Evolutionary conservation across 1,140 invertebrate genomes (phyloP).

Genomic region (Amyelois transitella): DNA sequence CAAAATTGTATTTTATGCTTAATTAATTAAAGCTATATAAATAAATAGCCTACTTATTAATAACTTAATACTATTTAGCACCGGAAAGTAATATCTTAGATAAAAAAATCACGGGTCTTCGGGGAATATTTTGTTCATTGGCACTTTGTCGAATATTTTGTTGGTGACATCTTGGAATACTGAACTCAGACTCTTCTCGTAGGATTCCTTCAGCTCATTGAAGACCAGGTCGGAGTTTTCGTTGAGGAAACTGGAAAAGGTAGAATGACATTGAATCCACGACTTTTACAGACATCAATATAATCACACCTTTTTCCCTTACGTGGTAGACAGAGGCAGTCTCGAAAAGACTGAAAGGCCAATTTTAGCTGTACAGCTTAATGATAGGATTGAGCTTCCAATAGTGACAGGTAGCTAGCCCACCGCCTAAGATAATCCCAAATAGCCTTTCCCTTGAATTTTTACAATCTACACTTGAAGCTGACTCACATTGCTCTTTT

Average conservation of each 20-base stretch:
- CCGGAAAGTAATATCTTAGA: neutral
- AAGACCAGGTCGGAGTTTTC: conserved; percentile 80
- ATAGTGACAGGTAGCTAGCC: too few relatives aligned
- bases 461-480: too few relatives aligned
- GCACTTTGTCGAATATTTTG: conserved; percentile 78
- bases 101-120: conserved; percentile 30
- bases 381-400: too few relatives aligned
- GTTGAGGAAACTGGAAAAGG: conserved; percentile 75
- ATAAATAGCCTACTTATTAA: conserved; percentile 32
- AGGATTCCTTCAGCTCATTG: conserved; percentile 77
- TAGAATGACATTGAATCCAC: neutral
- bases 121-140: conserved; percentile 78
- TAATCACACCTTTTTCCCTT: too few relatives aligned
- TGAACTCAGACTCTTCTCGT: conserved; percentile 77
- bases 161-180: conserved; percentile 78
- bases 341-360: too few relatives aligned
- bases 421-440: too few relatives aligned
- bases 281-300: too few relatives aligned
- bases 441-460: too few relatives aligned
- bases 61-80: neutral
- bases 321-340: too few relatives aligned
- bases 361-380: too few relatives aligned
- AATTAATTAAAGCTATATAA: conserved; percentile 41
- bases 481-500: too few relatives aligned
- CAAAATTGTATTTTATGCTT: conserved; percentile 10